Conservation (phyloP, 2,797 vertebrate genomes). For the Otolemur crassicaudatus region DNA sequence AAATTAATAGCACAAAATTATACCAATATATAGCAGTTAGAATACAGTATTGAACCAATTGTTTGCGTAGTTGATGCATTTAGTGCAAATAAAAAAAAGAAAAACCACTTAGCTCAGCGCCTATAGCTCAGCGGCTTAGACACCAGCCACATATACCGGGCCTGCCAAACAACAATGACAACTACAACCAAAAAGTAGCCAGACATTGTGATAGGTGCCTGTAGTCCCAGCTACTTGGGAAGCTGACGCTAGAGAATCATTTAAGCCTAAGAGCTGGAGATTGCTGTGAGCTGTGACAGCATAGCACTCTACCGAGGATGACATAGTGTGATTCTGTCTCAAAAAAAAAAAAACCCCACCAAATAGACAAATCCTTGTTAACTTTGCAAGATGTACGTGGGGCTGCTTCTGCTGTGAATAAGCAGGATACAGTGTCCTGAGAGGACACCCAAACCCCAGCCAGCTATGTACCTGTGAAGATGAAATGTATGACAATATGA, state of each 20-base stretch:
- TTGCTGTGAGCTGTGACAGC: too few species aligned
- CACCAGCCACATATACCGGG: too few species aligned
- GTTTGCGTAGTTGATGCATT: background rate
- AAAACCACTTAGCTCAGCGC: too few species aligned
- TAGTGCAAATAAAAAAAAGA: background rate
- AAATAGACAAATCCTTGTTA: background rate
- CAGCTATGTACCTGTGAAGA: background rate
- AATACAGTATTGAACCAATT: background rate
- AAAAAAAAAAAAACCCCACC: background rate
- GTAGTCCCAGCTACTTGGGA: too few species aligned
- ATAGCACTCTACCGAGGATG: too few species aligned
- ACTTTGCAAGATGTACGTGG: accelerated
- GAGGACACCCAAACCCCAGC: background rate
- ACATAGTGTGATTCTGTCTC: too few species aligned
- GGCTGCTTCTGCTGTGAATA: background rate
- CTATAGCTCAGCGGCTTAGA: too few species aligned
- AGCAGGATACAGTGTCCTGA: accelerated
- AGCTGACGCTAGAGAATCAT: too few species aligned
- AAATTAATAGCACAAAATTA: background rate
- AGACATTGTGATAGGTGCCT: too few species aligned
- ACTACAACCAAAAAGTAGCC: too few species aligned
- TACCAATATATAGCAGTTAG: background rate
- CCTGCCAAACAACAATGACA: too few species aligned
- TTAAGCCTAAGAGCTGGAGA: too few species aligned
- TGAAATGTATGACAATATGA: background rate